Percentiles rank a stretch among this genome's conserved stretches.
These are phyloP conservation scores for Iguana delicatissima DNA, from an alignment of 2,797 vertebrate genomes.

Conservation along the genomic window DNA sequence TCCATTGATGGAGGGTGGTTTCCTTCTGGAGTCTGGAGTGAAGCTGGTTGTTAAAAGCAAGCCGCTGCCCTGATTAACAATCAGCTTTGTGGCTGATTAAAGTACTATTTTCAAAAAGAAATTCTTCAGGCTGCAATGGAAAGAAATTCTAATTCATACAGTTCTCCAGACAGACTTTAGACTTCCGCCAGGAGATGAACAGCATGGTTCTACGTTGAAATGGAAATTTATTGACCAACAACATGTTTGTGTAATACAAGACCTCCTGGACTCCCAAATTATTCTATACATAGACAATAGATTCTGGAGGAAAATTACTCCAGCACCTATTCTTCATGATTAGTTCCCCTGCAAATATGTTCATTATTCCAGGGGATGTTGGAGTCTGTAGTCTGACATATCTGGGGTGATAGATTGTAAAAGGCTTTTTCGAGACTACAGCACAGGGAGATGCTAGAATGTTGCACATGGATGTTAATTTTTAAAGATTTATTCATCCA, in stretches of 20 bases:
- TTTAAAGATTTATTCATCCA: too few relatives aligned
- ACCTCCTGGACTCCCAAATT: not conserved
- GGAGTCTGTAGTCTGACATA: not conserved
- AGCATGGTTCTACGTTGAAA: not conserved
- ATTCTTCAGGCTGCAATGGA: not conserved
- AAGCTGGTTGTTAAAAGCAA: constrained; percentile 16
- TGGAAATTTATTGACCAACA: constrained; percentile 7
- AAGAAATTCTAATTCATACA: constrained; percentile 28
- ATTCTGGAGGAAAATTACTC: not conserved
- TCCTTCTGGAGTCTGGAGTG: not conserved
- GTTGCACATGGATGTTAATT: not conserved
- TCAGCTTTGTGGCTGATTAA: constrained; percentile 10
- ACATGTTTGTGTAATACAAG: not conserved
- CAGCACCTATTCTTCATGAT: too few relatives aligned
- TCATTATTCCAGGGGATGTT: not conserved
- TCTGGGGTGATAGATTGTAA: not conserved
- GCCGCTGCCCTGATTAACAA: not conserved
- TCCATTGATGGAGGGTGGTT: not conserved
- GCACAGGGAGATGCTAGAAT: not conserved
- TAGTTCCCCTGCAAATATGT: too few relatives aligned
- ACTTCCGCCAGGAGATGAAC: constrained; percentile 6
- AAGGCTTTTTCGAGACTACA: not conserved
- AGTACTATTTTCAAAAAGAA: not conserved
- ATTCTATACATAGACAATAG: not conserved
- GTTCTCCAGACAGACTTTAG: not conserved